These are phyloP conservation scores for Oryzias sinensis DNA, from an alignment of 2,797 vertebrate species.

Conservation along the genomic window DNA sequence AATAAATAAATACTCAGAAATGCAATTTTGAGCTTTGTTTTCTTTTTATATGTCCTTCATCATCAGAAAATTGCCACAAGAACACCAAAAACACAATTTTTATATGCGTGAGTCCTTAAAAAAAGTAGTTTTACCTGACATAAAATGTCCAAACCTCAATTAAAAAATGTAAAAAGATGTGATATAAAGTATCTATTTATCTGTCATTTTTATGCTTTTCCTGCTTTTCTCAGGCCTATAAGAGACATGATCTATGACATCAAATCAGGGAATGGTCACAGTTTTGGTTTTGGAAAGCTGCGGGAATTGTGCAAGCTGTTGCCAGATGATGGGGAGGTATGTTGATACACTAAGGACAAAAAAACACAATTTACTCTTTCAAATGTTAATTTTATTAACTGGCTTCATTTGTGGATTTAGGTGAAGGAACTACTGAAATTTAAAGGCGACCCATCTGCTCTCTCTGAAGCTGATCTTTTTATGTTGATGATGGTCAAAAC, in stretches of 20 bases:
- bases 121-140: no score
- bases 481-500: constrained; percentile 78
- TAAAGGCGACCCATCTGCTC: constrained; percentile 62
- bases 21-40: no score
- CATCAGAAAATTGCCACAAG: no score
- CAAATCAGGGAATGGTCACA: constrained; percentile 54
- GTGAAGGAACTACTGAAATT: constrained; percentile 71
- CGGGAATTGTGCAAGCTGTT: constrained; percentile 78
- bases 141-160: no score
- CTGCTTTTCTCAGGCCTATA: constrained; percentile 69
- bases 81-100: no score
- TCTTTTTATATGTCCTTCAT: no score
- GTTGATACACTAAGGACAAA: background rate
- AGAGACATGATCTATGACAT: constrained; percentile 76
- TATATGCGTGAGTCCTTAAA: no score
- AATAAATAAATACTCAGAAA: no score
- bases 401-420: constrained; percentile 50
- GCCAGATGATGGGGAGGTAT: constrained; percentile 81
- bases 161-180: background rate
- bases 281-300: constrained; percentile 78
- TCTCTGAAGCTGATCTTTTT: constrained; percentile 83
- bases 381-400: background rate
- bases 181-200: constrained; percentile 4
- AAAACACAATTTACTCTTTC: background rate
- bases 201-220: constrained; percentile 8